These are phyloP conservation scores for Zaprionus africanus DNA, from an alignment of 1,140 invertebrate genomes.

Conservation along the genomic window DNA sequence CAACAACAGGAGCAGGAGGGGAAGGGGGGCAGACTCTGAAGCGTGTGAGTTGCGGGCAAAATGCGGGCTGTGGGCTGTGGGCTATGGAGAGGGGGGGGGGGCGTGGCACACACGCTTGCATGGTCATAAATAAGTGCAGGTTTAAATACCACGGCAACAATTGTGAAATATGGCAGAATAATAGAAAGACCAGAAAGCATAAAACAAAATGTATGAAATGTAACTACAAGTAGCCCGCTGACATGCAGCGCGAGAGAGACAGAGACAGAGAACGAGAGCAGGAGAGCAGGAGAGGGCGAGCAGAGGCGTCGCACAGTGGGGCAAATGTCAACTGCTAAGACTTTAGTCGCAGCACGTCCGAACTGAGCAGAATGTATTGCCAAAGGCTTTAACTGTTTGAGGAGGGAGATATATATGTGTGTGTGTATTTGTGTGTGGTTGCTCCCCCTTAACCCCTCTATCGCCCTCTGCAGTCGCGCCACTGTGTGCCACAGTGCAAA, in stretches of 20 bases:
- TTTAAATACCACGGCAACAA: slow-evolving; percentile 81
- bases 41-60: not conserved
- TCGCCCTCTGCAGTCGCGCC: not conserved
- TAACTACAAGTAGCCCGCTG: slow-evolving; percentile 58
- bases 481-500: slow-evolving; percentile 38
- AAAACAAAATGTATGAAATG: slow-evolving; percentile 60
- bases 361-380: slow-evolving; percentile 17
- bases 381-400: slow-evolving; percentile 32
- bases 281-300: too few relatives aligned
- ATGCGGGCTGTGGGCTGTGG: slow-evolving; percentile 11
- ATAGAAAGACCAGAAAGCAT: slow-evolving; percentile 72
- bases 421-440: not conserved
- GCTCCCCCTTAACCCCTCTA: too few relatives aligned
- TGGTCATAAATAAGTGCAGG: slow-evolving; percentile 80
- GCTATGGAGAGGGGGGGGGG: not conserved
- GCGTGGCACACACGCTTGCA: slow-evolving; percentile 52
- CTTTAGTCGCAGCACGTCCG: slow-evolving; percentile 16
- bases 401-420: not conserved
- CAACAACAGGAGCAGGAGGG: slow-evolving; percentile 57
- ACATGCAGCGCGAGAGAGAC: slow-evolving; percentile 22
- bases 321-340: slow-evolving; percentile 37
- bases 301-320: slow-evolving; percentile 27
- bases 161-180: slow-evolving; percentile 82
- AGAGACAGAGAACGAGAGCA: not conserved
- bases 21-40: too few relatives aligned